Evolutionary conservation across 2,888 invertebrate species (phyloP).

Genomic region (Hirtodrosophila histrioides): DNA sequence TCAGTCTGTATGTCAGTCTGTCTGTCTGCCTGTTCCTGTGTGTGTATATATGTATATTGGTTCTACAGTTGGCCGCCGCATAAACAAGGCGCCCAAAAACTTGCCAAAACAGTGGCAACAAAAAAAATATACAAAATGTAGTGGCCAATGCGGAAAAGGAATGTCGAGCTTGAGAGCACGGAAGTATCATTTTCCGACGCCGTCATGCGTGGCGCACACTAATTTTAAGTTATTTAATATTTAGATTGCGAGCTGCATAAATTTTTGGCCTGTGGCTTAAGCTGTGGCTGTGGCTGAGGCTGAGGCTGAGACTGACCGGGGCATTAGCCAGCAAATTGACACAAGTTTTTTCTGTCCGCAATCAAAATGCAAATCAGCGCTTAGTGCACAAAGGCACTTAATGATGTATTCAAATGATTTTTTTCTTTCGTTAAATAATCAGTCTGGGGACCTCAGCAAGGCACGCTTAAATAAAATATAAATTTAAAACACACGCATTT

Average conservation of each 20-base stretch:
- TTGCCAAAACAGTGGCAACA: slow-evolving; percentile 53
- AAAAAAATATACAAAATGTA: slow-evolving; percentile 63
- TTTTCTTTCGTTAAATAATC: slow-evolving; percentile 19
- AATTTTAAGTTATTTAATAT: slow-evolving; percentile 74
- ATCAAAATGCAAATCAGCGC: slow-evolving; percentile 58
- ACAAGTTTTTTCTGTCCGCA: slow-evolving; percentile 32
- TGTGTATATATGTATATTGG: slow-evolving; percentile 49
- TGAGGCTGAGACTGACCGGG: slow-evolving; percentile 13
- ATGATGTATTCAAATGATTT: slow-evolving; percentile 40
- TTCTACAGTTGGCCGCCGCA: slow-evolving; percentile 69
- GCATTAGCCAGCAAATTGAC: slow-evolving; percentile 46
- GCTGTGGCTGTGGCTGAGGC: slow-evolving; percentile 8
- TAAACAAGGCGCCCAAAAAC: slow-evolving; percentile 69
- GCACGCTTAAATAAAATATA: slow-evolving; percentile 13
- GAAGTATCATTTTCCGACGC: slow-evolving; percentile 73
- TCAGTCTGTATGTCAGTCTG: slow-evolving; percentile 22
- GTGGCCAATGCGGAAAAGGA: slow-evolving; percentile 73
- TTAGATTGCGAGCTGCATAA: slow-evolving; percentile 67
- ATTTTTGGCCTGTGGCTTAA: slow-evolving; percentile 33
- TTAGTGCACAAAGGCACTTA: slow-evolving; percentile 27
- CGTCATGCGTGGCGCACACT: slow-evolving; percentile 74
- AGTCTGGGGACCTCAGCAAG: background rate
- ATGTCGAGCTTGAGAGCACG: slow-evolving; percentile 55
- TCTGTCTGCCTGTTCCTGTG: slow-evolving; percentile 5
- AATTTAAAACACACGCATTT: background rate